These are phyloP conservation scores for Helleia helle DNA, from an alignment of 2,888 invertebrate genomes.

Conservation along the genomic window DNA sequence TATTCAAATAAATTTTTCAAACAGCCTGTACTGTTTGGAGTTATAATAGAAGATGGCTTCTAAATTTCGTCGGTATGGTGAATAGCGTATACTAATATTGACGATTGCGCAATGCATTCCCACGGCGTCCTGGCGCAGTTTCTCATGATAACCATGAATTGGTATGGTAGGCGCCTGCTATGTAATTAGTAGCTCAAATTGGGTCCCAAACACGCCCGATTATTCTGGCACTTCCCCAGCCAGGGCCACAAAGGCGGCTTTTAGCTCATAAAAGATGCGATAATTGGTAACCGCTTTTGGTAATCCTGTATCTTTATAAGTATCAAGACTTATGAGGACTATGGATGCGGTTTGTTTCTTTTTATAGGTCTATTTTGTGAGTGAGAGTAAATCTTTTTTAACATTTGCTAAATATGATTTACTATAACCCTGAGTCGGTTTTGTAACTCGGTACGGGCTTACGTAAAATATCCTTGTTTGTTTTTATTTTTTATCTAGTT, in stretches of 20 bases:
- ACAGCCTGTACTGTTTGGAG: conserved; percentile 37
- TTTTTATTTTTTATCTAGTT: too few relatives aligned
- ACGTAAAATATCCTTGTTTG: too few relatives aligned
- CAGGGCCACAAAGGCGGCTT: conserved; percentile 55
- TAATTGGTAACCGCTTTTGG: conserved; percentile 64
- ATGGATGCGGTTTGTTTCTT: background rate
- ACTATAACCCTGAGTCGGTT: too few relatives aligned
- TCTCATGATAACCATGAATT: conserved; percentile 50
- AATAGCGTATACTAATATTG: conserved; percentile 56
- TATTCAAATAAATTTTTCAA: too few relatives aligned
- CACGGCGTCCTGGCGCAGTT: conserved; percentile 62
- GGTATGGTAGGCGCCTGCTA: conserved; percentile 49
- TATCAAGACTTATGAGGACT: background rate
- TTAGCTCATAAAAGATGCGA: conserved; percentile 60
- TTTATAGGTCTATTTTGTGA: too few relatives aligned
- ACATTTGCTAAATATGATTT: too few relatives aligned
- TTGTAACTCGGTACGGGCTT: too few relatives aligned
- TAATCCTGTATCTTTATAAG: conserved; percentile 36
- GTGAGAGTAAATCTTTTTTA: too few relatives aligned
- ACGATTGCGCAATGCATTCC: conserved; percentile 56
- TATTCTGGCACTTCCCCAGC: conserved; percentile 41
- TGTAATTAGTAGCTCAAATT: conserved; percentile 57
- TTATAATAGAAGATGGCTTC: conserved; percentile 42
- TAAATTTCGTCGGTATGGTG: conserved; percentile 46
- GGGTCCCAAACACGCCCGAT: conserved; percentile 58